These are phyloP conservation scores for Hippocampus abdominalis DNA, from an alignment of 2,113 vertebrate species.

Conservation along the genomic window DNA sequence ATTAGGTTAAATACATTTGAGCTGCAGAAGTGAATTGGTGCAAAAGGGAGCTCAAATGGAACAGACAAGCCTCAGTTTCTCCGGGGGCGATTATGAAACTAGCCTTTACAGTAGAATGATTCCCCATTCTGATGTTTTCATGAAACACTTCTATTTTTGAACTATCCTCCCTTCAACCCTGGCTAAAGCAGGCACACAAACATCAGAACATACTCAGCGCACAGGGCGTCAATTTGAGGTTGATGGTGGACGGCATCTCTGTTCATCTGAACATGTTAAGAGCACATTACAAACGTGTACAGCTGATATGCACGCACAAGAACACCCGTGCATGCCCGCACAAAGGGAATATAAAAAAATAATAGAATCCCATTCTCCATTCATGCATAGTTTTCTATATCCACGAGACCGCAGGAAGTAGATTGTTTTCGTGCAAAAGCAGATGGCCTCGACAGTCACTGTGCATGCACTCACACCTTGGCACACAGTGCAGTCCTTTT, in stretches of 20 bases:
- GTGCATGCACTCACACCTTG: slow-evolving; percentile 10
- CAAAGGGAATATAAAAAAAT: slow-evolving; percentile 14
- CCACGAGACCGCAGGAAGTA: not conserved
- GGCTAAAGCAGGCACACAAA: slow-evolving; percentile 34
- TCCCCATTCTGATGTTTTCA: slow-evolving; percentile 58
- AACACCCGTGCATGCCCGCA: slow-evolving; percentile 24
- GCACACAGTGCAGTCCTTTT: slow-evolving; percentile 7
- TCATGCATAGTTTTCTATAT: not conserved
- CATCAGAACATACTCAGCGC: slow-evolving; percentile 49
- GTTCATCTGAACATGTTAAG: slow-evolving; percentile 47
- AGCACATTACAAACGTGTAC: slow-evolving; percentile 18
- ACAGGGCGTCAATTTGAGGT: slow-evolving; percentile 38
- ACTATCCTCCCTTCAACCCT: slow-evolving; percentile 48
- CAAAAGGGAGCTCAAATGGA: slow-evolving; percentile 56
- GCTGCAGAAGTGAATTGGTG: slow-evolving; percentile 59
- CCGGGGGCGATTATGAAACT: slow-evolving; percentile 60
- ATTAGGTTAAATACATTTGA: slow-evolving; percentile 63
- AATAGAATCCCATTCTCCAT: not conserved
- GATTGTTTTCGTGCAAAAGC: slow-evolving; percentile 11
- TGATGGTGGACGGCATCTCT: slow-evolving; percentile 49
- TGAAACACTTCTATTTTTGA: slow-evolving; percentile 62
- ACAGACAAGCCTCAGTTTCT: slow-evolving; percentile 61
- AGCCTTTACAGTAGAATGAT: slow-evolving; percentile 56
- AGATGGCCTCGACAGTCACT: slow-evolving; percentile 1
- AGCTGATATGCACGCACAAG: slow-evolving; percentile 14